Evolutionary conservation across 1,140 invertebrate genomes (phyloP).

Genomic region (Drosophila melanica): DNA sequence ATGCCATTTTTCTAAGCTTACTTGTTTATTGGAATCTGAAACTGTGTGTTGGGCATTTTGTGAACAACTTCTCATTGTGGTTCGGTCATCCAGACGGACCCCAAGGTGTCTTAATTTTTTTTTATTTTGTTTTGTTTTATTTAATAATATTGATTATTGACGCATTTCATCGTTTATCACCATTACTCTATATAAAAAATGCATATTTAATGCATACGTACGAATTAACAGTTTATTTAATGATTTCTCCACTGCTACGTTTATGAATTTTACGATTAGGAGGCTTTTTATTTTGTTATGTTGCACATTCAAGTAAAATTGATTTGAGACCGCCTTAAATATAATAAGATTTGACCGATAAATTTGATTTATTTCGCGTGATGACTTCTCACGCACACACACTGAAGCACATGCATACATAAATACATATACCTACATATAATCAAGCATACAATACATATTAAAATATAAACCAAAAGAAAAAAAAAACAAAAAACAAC

Average conservation of each 20-base stretch:
- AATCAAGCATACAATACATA: constrained; percentile 65
- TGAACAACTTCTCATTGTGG: constrained; percentile 13
- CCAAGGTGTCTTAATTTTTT: constrained; percentile 46
- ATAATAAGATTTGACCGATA: constrained; percentile 6
- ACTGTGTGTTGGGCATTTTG: constrained; percentile 55
- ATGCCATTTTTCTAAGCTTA: constrained; percentile 42
- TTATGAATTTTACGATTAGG: constrained; percentile 57
- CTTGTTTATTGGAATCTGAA: constrained; percentile 19
- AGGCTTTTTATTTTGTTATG: constrained; percentile 74
- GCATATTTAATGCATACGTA: constrained; percentile 38
- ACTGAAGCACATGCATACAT: constrained; percentile 26
- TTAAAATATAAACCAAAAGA: constrained; percentile 49
- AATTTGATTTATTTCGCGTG: constrained; percentile 15
- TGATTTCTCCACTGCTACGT: constrained; percentile 23
- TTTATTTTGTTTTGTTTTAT: constrained; percentile 59
- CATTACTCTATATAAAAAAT: too few relatives aligned
- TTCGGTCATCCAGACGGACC: constrained; percentile 20
- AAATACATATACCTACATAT: constrained; percentile 54
- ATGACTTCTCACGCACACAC: constrained; percentile 45
- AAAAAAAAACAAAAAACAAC: constrained; percentile 23
- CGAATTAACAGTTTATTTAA: constrained; percentile 16
- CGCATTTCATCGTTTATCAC: constrained; percentile 37
- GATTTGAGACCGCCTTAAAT: constrained; percentile 10
- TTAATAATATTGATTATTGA: constrained; percentile 43
- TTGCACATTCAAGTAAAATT: constrained; percentile 41